These are phyloP conservation scores for Labia minor DNA, from an alignment of 2,888 invertebrate species.

Conservation along the genomic window DNA sequence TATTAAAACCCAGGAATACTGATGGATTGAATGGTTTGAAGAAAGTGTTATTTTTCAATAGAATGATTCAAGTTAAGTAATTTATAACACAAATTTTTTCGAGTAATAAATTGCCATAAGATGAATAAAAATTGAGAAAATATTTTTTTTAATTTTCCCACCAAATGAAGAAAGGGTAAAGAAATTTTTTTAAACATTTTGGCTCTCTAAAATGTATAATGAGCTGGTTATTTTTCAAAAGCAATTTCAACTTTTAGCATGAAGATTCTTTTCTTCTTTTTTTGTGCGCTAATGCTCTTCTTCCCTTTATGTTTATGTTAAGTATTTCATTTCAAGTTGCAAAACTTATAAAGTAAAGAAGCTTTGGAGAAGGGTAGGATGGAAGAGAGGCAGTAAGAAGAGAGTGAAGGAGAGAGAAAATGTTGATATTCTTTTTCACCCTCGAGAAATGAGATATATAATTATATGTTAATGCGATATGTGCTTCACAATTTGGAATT, in stretches of 20 bases:
- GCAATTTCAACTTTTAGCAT: not conserved
- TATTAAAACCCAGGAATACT: too few relatives aligned
- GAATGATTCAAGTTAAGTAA: too few relatives aligned
- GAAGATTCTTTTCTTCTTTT: not conserved
- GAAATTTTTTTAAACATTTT: too few relatives aligned
- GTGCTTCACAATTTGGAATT: not conserved
- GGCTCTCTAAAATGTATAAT: not conserved
- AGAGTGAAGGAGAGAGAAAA: not conserved
- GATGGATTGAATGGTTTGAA: too few relatives aligned
- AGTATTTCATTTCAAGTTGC: slow-evolving; percentile 3
- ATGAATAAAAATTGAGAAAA: too few relatives aligned
- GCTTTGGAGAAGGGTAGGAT: too few relatives aligned
- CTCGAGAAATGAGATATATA: slow-evolving; percentile 1
- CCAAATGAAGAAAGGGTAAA: too few relatives aligned
- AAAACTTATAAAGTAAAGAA: slow-evolving; percentile 1
- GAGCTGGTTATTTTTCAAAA: not conserved
- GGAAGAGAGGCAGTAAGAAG: not conserved
- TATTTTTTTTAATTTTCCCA: too few relatives aligned
- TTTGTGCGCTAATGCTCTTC: not conserved
- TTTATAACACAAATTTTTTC: too few relatives aligned
- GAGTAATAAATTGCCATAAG: too few relatives aligned
- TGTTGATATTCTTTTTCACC: not conserved
- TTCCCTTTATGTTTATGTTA: not conserved
- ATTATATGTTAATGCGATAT: slow-evolving; percentile 8
- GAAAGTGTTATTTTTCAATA: too few relatives aligned